A percentile compares a stretch with the other conserved stretches of the same genome.
Evolutionary conservation across 2,113 vertebrate genomes (phyloP).

Genomic region (Romanogobio albipinnatus): DNA sequence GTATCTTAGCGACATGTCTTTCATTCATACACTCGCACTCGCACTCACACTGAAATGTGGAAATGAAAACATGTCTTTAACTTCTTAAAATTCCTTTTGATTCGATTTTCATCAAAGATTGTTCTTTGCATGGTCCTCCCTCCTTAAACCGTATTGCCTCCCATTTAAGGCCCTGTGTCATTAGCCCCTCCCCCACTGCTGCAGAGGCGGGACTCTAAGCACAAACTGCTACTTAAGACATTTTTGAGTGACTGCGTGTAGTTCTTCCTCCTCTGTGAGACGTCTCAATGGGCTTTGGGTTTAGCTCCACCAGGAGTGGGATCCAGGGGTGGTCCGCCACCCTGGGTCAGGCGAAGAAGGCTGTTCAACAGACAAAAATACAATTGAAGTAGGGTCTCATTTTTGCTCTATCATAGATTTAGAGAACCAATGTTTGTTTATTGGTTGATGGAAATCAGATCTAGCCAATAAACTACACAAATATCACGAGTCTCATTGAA

Average conservation of each 20-base stretch:
- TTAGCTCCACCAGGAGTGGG: conserved; percentile 75
- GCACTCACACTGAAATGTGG: background rate
- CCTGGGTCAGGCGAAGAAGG: conserved; percentile 71
- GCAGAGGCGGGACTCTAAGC: conserved; percentile 61
- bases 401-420: no score
- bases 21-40: conserved; percentile 21
- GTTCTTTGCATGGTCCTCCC: conserved; percentile 38
- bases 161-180: conserved; percentile 20
- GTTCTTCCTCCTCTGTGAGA: conserved; percentile 51
- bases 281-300: conserved; percentile 72
- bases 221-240: conserved; percentile 75
- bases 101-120: conserved; percentile 3
- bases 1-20: conserved; percentile 36
- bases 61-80: conserved; percentile 26
- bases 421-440: background rate
- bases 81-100: background rate
- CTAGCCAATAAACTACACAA: background rate
- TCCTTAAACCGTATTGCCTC: background rate
- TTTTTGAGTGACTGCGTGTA: conserved; percentile 72
- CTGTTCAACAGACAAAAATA: conserved; percentile 57
- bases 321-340: conserved; percentile 71
- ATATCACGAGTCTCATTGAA: background rate
- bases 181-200: conserved; percentile 45
- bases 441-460: background rate
- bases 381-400: no score